Evolutionary conservation across 2,113 vertebrate genomes (phyloP).

Genomic region (Tursiops truncatus): DNA sequence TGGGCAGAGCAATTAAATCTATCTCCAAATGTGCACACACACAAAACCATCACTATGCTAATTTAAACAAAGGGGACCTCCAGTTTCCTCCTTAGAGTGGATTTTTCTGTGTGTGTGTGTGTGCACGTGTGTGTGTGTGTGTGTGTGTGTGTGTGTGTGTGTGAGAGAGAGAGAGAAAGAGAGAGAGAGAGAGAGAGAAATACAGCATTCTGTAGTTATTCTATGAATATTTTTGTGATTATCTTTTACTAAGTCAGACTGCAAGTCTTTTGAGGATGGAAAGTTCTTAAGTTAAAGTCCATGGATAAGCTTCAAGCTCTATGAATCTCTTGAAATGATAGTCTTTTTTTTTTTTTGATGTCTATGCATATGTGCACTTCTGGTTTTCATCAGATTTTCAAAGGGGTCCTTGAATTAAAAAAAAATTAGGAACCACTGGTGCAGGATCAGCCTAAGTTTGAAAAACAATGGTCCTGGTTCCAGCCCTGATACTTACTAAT

Average conservation of each 20-base stretch:
- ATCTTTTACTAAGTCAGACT: background rate
- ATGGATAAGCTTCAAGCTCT: background rate
- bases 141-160: background rate
- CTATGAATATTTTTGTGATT: background rate
- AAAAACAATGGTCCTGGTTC: background rate
- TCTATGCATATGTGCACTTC: background rate
- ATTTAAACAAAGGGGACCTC: background rate
- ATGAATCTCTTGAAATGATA: background rate
- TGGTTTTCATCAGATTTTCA: slow-evolving; percentile 22
- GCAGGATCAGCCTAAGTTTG: background rate
- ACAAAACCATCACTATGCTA: background rate
- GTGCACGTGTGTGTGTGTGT: background rate
- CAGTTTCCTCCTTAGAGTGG: background rate
- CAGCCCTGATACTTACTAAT: background rate
- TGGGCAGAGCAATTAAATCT: background rate
- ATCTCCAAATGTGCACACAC: background rate
- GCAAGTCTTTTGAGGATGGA: background rate
- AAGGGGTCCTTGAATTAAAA: background rate
- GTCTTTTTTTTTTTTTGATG: background rate
- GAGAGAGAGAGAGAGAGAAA: too few species aligned
- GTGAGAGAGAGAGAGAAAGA: too few species aligned
- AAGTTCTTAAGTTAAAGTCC: background rate
- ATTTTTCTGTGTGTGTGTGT: background rate
- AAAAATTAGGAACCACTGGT: background rate
- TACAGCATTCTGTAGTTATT: background rate